A percentile compares a stretch with the other conserved stretches of the same genome.
These are phyloP conservation scores for Diploscapter pachys DNA, from an alignment of 1,140 invertebrate genomes.

Conservation along the genomic window DNA sequence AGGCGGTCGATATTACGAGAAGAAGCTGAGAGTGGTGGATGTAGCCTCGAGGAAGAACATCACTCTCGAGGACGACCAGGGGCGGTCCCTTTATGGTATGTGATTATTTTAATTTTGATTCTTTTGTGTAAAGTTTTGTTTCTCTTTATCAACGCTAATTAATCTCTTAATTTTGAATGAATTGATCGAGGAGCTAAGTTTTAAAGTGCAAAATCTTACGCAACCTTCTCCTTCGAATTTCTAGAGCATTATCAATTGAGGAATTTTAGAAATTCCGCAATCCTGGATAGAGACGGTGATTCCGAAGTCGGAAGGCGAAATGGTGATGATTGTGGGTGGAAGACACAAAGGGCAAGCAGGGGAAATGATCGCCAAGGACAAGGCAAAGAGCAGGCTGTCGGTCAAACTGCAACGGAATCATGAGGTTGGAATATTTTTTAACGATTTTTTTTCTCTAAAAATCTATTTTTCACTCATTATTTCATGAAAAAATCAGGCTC, in stretches of 20 bases:
- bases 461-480: too few species aligned
- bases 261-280: conserved; percentile 8
- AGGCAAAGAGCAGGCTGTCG: neutral
- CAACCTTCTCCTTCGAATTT: conserved; percentile 1
- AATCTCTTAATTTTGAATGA: too few species aligned
- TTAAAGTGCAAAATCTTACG: neutral
- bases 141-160: too few species aligned
- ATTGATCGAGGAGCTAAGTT: too few species aligned
- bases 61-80: conserved; percentile 28
- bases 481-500: neutral
- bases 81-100: conserved; percentile 26
- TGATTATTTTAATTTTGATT: neutral
- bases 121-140: too few species aligned
- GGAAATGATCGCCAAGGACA: conserved; percentile 23
- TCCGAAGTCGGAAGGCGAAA: conserved; percentile 19
- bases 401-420: too few species aligned
- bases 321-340: conserved; percentile 28
- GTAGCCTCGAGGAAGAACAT: conserved; percentile 20
- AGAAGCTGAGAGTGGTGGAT: conserved; percentile 34
- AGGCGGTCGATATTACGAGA: conserved; percentile 17
- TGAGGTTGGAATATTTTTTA: neutral
- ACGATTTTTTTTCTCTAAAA: too few species aligned
- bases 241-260: neutral
- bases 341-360: conserved; percentile 5
- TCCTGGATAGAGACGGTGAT: conserved; percentile 33